Percentiles rank a stretch among this genome's conserved stretches.
phyloP scores from a whole-genome alignment of 2,888 invertebrate genomes.

The Folsomia candida region DNA sequence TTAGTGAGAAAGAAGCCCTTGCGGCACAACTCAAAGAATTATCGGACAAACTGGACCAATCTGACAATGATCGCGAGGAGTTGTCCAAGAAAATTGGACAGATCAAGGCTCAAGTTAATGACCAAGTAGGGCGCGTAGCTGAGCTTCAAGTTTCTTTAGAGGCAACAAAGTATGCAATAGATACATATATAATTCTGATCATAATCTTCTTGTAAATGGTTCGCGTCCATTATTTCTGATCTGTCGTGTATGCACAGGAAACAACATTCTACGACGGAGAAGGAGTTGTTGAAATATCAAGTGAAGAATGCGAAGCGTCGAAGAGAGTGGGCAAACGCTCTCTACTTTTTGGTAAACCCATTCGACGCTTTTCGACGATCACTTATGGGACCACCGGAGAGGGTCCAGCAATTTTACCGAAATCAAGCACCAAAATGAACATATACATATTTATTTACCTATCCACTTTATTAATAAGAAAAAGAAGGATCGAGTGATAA shows the following conservation, averaged over 20 bases:
- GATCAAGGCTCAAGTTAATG: conserved; percentile 8
- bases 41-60: conserved; percentile 6
- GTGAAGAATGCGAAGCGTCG: conserved; percentile 30
- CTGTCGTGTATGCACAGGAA: too few relatives aligned
- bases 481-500: too few relatives aligned
- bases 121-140: not conserved
- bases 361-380: conserved; percentile 15
- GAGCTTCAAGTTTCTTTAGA: conserved; percentile 9
- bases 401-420: too few relatives aligned
- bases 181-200: not conserved
- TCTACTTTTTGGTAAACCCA: conserved; percentile 35
- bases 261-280: too few relatives aligned
- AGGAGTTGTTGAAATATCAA: conserved; percentile 22
- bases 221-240: too few relatives aligned
- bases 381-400: not conserved
- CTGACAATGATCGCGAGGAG: conserved; percentile 8
- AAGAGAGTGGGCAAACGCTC: conserved; percentile 29
- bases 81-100: not conserved
- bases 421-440: not conserved
- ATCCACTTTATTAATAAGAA: too few relatives aligned
- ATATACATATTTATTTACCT: not conserved
- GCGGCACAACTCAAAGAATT: too few relatives aligned
- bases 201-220: not conserved
- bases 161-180: conserved; percentile 13
- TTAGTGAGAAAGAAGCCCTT: too few relatives aligned